A percentile compares a stretch with the other conserved stretches of the same genome.
These are phyloP conservation scores for Anableps anableps DNA, from an alignment of 2,797 vertebrate species.

Conservation along the genomic window DNA sequence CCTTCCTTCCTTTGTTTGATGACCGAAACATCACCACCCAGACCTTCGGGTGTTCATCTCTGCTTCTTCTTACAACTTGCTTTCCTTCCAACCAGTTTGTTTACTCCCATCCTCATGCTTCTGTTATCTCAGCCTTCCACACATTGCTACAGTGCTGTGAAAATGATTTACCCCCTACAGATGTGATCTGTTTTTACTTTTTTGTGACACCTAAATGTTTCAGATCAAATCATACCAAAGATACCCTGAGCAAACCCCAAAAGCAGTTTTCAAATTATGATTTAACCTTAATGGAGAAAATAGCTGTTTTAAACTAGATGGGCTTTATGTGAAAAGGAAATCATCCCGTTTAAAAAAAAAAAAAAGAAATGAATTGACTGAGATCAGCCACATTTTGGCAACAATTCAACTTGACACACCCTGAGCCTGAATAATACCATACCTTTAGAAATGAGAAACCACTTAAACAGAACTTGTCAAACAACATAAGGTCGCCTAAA, in stretches of 20 bases:
- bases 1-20: conserved; percentile 41
- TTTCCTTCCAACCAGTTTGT: conserved; percentile 26
- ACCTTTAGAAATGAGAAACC: not conserved
- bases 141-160: not conserved
- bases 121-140: conserved; percentile 24
- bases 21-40: conserved; percentile 40
- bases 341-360: not conserved
- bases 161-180: not conserved
- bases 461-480: not conserved
- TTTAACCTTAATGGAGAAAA: not conserved
- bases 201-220: too few species aligned
- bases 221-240: not conserved
- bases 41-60: conserved; percentile 28
- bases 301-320: not conserved
- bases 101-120: conserved; percentile 26
- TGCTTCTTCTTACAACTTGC: not conserved
- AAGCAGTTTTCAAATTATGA: not conserved
- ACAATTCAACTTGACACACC: not conserved
- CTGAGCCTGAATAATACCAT: not conserved
- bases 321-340: not conserved
- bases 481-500: not conserved
- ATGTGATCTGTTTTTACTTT: not conserved
- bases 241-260: not conserved
- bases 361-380: not conserved
- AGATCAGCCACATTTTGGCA: not conserved